A percentile compares a stretch with the other conserved stretches of the same genome.
phyloP scores from a whole-genome alignment of 2,888 invertebrate genomes.

The Hetaerina titia region DNA sequence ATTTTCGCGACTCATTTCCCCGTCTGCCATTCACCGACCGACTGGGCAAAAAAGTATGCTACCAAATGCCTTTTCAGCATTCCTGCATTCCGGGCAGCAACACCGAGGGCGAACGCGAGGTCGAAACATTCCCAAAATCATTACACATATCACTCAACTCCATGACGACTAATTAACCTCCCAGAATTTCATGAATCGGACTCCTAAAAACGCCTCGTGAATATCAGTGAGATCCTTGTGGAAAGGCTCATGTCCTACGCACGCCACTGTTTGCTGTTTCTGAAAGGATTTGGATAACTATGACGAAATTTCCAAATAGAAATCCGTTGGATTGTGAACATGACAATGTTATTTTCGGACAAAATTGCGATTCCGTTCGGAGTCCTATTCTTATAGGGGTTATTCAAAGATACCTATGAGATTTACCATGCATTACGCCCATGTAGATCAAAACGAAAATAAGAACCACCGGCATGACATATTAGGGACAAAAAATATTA shows the following conservation, averaged over 20 bases:
- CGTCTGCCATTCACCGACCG: background rate
- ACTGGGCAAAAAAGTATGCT: background rate
- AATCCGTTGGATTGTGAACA: too few species aligned
- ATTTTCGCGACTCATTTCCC: background rate
- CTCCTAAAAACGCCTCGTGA: too few species aligned
- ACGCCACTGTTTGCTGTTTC: background rate
- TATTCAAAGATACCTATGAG: too few species aligned
- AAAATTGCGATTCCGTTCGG: too few species aligned
- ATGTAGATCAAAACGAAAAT: too few species aligned
- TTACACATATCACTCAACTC: conserved; percentile 14
- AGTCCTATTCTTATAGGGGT: too few species aligned
- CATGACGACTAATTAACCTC: background rate
- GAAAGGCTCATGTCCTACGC: background rate
- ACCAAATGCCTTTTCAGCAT: background rate
- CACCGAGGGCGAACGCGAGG: background rate
- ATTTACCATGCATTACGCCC: too few species aligned
- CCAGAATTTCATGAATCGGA: background rate
- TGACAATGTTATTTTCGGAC: too few species aligned
- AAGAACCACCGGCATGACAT: too few species aligned
- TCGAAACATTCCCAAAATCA: conserved; percentile 3
- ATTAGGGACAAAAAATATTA: too few species aligned
- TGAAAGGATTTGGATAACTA: background rate
- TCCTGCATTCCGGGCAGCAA: background rate
- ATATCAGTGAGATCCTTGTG: too few species aligned
- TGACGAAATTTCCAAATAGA: background rate